Evolutionary conservation across 2,113 vertebrate genomes (phyloP), one percentile per base, ranked within the genome.

Genomic region (Pycnonotus jocosus): DNA sequence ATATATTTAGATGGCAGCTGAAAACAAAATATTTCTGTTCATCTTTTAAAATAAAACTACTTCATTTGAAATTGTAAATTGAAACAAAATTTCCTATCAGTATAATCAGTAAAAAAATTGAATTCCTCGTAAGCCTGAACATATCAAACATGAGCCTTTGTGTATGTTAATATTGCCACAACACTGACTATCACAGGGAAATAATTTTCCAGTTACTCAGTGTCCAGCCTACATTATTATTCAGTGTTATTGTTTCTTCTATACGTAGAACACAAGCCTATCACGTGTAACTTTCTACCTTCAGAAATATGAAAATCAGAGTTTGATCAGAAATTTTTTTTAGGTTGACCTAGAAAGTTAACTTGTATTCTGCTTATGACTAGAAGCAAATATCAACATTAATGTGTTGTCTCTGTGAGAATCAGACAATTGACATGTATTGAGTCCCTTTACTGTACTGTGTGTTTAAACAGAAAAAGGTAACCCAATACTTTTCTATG

Each of bases 121-220:
- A 0, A 45, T 66, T 78, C 30, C 8, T 51, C 64, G 19, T 56
- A 54, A 84, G 71, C 12, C 3, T 74, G 15, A 62, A 48, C 9
- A 17, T 42, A 12, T 37, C 19, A 84, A 22, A 57, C 0, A 0
- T 21, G 24, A 83, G 11, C 17, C 17, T n/a, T 56, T 21, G 5
- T 3, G 3, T 19, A 20, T 28, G 3, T 31, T 25, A 50, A 0
- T 27, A 23, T 50, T 76, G 21, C 12, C 50, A n/a, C 9, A 20
- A 40, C 4, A 50, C 0, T 54, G 30, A 11, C 4, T 11, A 21
- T 5, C 12, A 42, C 1, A 25, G 20, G 4, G 6, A 30, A 77
- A 57, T 28, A 40, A 42, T 50, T 56, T 80, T 61, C 22, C 11
- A 40, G 15, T 72, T 66, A 17, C 4, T 48, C 23, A 2, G 7